Evolutionary conservation across 2,888 invertebrate species (phyloP).

Genomic region (Pyrocoelia pectoralis): DNA sequence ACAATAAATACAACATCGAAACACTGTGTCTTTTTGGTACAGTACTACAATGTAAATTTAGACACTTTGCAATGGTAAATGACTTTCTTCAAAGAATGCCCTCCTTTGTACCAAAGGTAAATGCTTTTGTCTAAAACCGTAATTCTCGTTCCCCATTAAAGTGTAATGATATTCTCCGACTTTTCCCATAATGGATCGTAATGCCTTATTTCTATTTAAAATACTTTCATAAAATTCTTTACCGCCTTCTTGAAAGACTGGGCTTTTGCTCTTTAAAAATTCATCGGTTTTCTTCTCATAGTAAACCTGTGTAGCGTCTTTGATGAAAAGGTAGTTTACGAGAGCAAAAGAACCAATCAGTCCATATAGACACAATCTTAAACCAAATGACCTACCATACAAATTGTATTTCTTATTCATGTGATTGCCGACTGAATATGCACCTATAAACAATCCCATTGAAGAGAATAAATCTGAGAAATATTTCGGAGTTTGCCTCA

Average conservation of each 20-base stretch:
- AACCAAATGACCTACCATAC: constrained; percentile 61
- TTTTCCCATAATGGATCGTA: constrained; percentile 71
- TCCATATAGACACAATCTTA: constrained; percentile 64
- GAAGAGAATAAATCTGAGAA: constrained; percentile 66
- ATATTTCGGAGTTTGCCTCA: constrained; percentile 67
- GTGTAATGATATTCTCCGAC: constrained; percentile 70
- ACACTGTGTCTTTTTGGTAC: too few species aligned
- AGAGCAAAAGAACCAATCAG: constrained; percentile 66
- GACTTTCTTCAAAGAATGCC: constrained; percentile 66
- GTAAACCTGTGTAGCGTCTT: constrained; percentile 70
- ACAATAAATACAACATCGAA: too few species aligned
- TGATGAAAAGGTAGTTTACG: constrained; percentile 69
- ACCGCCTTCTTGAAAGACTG: constrained; percentile 75
- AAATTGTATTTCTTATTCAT: constrained; percentile 67
- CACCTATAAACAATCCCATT: constrained; percentile 59
- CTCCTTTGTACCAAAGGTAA: constrained; percentile 72
- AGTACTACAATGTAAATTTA: too few species aligned
- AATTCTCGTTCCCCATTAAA: constrained; percentile 74
- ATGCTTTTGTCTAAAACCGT: constrained; percentile 69
- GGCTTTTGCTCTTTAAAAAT: constrained; percentile 66
- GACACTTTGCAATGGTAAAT: not conserved
- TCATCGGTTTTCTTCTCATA: constrained; percentile 72
- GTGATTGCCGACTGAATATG: constrained; percentile 63
- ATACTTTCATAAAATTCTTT: constrained; percentile 78
- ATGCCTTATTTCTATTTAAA: constrained; percentile 75